Evolutionary conservation across 2,888 invertebrate genomes (phyloP).

Genomic region (Cosmia trapezina): DNA sequence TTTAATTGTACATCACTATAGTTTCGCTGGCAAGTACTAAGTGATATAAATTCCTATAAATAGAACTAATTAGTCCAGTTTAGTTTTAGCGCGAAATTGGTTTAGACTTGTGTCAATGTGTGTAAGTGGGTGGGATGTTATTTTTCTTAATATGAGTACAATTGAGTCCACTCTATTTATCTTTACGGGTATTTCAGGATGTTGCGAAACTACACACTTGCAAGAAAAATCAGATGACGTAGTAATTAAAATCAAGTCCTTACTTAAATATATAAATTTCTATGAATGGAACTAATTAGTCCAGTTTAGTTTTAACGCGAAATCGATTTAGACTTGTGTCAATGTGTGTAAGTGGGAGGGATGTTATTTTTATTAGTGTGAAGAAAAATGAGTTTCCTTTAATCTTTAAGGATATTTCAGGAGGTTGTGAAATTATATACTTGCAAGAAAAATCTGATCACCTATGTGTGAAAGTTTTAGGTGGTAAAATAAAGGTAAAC

Average conservation of each 20-base stretch:
- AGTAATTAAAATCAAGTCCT: background rate
- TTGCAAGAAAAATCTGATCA: background rate
- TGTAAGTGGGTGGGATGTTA: background rate
- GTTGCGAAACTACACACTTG: background rate
- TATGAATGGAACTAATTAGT: conserved; percentile 58
- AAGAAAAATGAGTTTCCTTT: background rate
- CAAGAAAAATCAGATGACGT: background rate
- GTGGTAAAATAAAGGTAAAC: no score
- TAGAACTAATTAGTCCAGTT: conserved; percentile 54
- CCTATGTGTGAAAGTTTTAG: no score
- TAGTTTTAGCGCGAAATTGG: conserved; percentile 28
- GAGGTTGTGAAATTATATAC: background rate
- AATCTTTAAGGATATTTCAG: background rate
- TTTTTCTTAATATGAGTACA: background rate
- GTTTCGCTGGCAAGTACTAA: conserved; percentile 57
- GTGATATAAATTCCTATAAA: conserved; percentile 56
- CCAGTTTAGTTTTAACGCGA: conserved; percentile 41
- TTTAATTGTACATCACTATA: conserved; percentile 38
- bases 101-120: conserved; percentile 9
- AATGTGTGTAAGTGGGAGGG: background rate
- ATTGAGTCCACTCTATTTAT: background rate
- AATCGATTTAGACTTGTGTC: conserved; percentile 22
- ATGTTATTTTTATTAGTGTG: background rate
- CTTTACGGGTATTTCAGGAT: background rate
- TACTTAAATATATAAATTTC: no score